Evolutionary conservation across 2,797 vertebrate genomes (phyloP), one percentile per base, ranked within the genome.

Genomic region (Sphenodon punctatus): DNA sequence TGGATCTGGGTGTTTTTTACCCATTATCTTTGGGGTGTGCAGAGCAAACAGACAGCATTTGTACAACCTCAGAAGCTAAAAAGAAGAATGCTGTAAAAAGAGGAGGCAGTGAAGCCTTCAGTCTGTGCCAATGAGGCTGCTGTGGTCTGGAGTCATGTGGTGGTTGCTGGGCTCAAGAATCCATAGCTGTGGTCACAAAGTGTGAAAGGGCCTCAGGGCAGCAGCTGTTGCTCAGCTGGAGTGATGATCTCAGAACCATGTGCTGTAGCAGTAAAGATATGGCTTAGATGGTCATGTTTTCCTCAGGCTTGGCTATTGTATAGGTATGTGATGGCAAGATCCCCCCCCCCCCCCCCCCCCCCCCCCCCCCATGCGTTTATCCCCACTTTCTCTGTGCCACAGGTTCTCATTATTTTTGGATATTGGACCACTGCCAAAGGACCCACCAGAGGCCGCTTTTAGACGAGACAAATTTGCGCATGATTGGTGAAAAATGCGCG

Each of bases 191-290:
- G 1, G 79, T 70, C 61, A 41, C 67, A 48, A 48, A 4, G 39
- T 14, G 4, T 67, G 39, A 45, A 69, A 17, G 2, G 3, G 2
- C 36, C 71, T 68, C 75, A 8, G 67, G 77, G 76, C 79, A 76
- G 90, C 85, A 77, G 75, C 83, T 89, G 90, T 63, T 60, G 46
- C 53, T 53, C 83, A 88, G 74, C 70, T 59, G 81, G 71, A n/a
- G 3, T 10, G 69, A 30, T 64, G 36, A 81, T 71, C 71, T 60
- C 36, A n/a, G 60, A 53, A 86, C 74, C 46, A 51, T 2, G 0
- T 0, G 0, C 8, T 78, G 78, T 56, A 74, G 79, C 48, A 12
- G 11, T 56, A 58, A 55, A 5, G 72, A 13, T 55, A 20, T 67
- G 34, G 46, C 69, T 76, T 77, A 65, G 80, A 61, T 80, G 49